phyloP scores from a whole-genome alignment of 2,113 vertebrate genomes.

The Cynoglossus semilaevis region DNA sequence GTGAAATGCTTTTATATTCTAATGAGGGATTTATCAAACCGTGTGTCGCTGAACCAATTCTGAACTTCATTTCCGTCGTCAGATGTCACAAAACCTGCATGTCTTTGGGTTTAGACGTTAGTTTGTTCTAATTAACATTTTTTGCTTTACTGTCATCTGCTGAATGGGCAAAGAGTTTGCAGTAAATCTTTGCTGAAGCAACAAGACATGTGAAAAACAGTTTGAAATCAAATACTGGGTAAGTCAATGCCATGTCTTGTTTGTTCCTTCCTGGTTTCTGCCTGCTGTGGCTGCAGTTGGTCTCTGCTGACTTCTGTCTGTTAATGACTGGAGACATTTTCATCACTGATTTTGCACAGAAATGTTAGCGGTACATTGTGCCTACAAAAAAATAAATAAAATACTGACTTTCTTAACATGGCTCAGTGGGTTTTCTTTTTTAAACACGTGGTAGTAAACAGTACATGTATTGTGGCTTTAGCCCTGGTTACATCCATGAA shows the following conservation, averaged over 20 bases:
- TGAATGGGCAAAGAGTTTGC: background rate
- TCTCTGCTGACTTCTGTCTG: conserved; percentile 1
- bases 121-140: conserved; percentile 6
- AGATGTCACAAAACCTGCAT: conserved; percentile 13
- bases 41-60: conserved; percentile 4
- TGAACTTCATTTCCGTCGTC: background rate
- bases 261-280: conserved; percentile 24
- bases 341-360: conserved; percentile 15
- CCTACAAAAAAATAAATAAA: conserved; percentile 7
- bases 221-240: background rate
- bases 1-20: conserved; percentile 26
- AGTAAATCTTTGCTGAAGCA: conserved; percentile 13
- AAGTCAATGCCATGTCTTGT: conserved; percentile 8
- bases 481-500: too few relatives aligned
- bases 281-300: background rate
- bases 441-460: too few relatives aligned
- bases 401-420: background rate
- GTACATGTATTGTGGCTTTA: too few relatives aligned
- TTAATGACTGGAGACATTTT: conserved; percentile 2
- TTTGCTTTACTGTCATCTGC: conserved; percentile 13
- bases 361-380: conserved; percentile 12
- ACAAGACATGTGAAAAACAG: conserved; percentile 1
- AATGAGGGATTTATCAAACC: background rate
- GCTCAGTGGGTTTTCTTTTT: background rate
- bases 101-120: conserved; percentile 15